Base-by-base conservation (phyloP, 2,888 invertebrate species). In the Dryobota labecula region DNA sequence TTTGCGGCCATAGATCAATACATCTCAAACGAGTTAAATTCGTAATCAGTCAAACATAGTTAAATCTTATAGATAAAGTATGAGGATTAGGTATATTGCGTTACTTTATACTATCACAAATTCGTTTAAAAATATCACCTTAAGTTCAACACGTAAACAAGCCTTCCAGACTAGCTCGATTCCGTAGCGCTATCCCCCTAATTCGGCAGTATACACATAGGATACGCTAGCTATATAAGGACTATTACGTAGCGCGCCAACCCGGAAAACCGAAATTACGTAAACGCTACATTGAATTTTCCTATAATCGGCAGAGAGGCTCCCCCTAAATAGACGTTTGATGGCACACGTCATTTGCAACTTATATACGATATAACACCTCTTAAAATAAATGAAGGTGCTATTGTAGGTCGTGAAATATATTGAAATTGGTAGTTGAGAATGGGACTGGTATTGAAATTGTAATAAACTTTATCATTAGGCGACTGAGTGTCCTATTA, bases 231-330 rank as follows among this genome's bases (percentile, higher is more conserved):
- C 47, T 43, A 83, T 86, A 82, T 80, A 86, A 82, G 85, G 88
- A 89, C 91, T 90, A 92, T 93, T 93, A 93, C 91, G 84, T 87
- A 83, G 87, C 90, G 94, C 93, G 93, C 85, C 89, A 93, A 91
- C 85, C 93, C 94, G 95, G 94, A 95, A 94, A 94, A 93, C 94
- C 93, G 92, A 93, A 95, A 95, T 95, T 94, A 93, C 94, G 89
- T 90, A 90, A 90, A 92, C 93, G 94, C 86, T 93, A 94, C 94
- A 94, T 94, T 94, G 93, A 92, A 92, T 92, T 93, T 93, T 91
- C 92, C 91, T 92, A 92, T 93, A 94, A 94, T 92, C 91, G 89
- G 85, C 84, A 83, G 83, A 83, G 85, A 85, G 58, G 58, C 62
- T 49, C 56, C 60, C 72, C 58, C 56, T 38, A 61, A 71, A 69